Conservation (phyloP, 1,140 invertebrate genomes). For the Drosophila nebulosa region DNA sequence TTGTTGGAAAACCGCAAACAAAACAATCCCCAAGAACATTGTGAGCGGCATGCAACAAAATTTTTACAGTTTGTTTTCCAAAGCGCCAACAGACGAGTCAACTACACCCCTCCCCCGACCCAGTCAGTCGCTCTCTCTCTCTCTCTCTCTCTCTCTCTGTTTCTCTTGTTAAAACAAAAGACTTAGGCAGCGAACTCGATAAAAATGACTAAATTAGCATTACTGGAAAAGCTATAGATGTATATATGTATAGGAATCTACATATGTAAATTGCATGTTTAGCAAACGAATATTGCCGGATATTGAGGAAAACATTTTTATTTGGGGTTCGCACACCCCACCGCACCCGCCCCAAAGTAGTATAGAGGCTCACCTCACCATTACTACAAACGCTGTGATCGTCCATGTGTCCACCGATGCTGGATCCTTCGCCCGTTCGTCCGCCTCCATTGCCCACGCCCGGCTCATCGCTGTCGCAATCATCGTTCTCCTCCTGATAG, state of each 20-base stretch:
- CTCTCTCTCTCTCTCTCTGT: not conserved
- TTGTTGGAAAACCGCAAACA: conserved; percentile 14
- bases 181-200: conserved; percentile 75
- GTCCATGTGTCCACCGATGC: conserved; percentile 66
- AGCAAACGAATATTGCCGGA: too few species aligned
- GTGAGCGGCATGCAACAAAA: conserved; percentile 56
- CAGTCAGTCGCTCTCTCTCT: not conserved
- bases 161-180: conserved; percentile 51
- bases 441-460: conserved; percentile 48
- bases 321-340: too few species aligned
- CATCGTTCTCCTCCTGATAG: conserved; percentile 77
- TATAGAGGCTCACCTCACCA: conserved; percentile 81
- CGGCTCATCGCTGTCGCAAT: conserved; percentile 75
- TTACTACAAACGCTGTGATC: conserved; percentile 81
- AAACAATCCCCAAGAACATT: conserved; percentile 4
- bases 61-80: conserved; percentile 75
- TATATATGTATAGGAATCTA: too few species aligned
- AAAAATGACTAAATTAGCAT: conserved; percentile 12
- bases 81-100: conserved; percentile 47
- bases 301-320: too few species aligned
- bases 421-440: conserved; percentile 18
- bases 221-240: not conserved
- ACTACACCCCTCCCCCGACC: not conserved
- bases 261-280: too few species aligned
- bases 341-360: conserved; percentile 37